Evolutionary conservation across 2,113 vertebrate species (phyloP).

Genomic region (Thomomys bottae): DNA sequence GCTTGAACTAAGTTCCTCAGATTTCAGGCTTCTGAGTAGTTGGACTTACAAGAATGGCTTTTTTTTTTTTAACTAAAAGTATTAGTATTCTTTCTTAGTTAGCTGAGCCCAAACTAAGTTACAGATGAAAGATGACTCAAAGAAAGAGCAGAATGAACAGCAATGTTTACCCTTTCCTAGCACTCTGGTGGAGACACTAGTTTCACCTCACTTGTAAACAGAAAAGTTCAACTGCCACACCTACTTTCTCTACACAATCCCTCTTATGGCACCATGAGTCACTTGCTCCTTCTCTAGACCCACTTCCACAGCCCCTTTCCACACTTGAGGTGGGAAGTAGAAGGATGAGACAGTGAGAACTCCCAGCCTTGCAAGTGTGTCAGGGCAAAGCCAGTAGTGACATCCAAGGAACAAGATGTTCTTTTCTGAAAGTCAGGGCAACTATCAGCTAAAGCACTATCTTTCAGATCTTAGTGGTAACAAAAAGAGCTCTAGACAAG

Average conservation of each 20-base stretch:
- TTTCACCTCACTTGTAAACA: constrained; percentile 35
- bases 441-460: not conserved
- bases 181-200: not conserved
- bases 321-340: not conserved
- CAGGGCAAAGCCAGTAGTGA: not conserved
- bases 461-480: not conserved
- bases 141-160: not conserved
- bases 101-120: not conserved
- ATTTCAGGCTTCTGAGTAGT: too few relatives aligned
- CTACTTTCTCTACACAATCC: constrained; percentile 51
- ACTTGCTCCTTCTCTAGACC: not conserved
- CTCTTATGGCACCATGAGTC: constrained; percentile 18
- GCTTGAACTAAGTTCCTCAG: too few relatives aligned
- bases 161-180: not conserved
- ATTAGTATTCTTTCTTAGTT: not conserved
- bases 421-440: not conserved
- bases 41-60: too few relatives aligned
- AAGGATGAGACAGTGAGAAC: not conserved
- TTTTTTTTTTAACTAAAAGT: too few relatives aligned
- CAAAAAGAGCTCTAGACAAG: not conserved
- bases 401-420: too few relatives aligned
- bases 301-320: not conserved
- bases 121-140: not conserved
- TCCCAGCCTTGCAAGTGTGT: not conserved
- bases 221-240: constrained; percentile 13